Conservation (phyloP, 2,888 invertebrate species). For the Eudiplozoon nipponicum region DNA sequence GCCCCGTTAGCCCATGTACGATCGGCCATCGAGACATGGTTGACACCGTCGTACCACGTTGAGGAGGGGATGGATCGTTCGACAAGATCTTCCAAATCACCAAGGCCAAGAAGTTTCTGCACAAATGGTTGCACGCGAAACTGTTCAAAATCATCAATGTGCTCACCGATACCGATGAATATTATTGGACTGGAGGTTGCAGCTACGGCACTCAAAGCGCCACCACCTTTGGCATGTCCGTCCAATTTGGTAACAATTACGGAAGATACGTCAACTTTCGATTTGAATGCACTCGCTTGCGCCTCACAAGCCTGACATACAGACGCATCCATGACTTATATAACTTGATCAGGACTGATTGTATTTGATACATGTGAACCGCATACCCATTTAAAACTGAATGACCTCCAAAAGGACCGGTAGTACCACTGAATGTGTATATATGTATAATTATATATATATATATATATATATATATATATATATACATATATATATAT, state of each 20-base stretch:
- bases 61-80: too few relatives aligned
- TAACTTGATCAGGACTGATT: constrained; percentile 59
- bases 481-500: too few relatives aligned
- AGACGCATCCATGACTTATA: constrained; percentile 97
- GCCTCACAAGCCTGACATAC: constrained; percentile 94
- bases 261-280: constrained; percentile 89
- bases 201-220: constrained; percentile 86
- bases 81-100: constrained; percentile 82
- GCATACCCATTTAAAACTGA: too few relatives aligned
- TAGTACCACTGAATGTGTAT: too few relatives aligned
- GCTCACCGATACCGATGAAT: constrained; percentile 95
- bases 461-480: too few relatives aligned
- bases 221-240: constrained; percentile 95
- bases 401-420: too few relatives aligned
- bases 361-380: constrained; percentile 33
- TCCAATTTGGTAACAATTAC: constrained; percentile 95
- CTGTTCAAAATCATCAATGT: constrained; percentile 85
- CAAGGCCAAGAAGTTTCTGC: constrained; percentile 62
- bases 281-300: constrained; percentile 60
- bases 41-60: too few relatives aligned
- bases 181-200: constrained; percentile 90
- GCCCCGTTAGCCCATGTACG: too few relatives aligned
- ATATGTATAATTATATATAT: too few relatives aligned
- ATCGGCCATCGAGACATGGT: too few relatives aligned
- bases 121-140: constrained; percentile 97